A percentile compares a stretch with the other conserved stretches of the same genome.
phyloP scores from a whole-genome alignment of 2,797 vertebrate genomes.

The Hoplostethus atlanticus region DNA sequence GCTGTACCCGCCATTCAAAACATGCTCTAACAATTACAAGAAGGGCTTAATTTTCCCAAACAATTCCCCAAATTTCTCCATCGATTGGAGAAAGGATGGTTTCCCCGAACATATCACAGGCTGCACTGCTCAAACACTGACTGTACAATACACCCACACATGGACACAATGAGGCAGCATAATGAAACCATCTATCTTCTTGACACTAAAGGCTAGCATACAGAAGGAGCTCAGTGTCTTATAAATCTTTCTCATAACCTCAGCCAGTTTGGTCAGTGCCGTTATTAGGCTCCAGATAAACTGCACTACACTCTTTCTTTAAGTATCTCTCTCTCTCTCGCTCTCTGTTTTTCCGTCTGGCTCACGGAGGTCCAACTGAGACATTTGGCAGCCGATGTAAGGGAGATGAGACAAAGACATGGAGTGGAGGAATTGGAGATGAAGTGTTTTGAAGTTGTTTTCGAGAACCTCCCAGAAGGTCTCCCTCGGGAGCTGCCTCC shows the following conservation, averaged over 20 bases:
- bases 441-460: conserved; percentile 57
- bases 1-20: conserved; percentile 29
- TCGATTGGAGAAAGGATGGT: conserved; percentile 20
- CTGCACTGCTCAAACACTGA: conserved; percentile 36
- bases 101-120: conserved; percentile 27
- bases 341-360: conserved; percentile 32
- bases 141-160: conserved; percentile 52
- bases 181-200: conserved; percentile 74
- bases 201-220: conserved; percentile 66
- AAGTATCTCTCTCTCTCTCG: neutral
- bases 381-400: conserved; percentile 68
- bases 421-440: conserved; percentile 39
- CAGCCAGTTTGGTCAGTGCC: conserved; percentile 35
- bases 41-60: conserved; percentile 50
- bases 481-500: conserved; percentile 49
- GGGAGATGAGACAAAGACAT: conserved; percentile 63
- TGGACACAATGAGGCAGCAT: conserved; percentile 64
- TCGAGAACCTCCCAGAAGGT: conserved; percentile 54
- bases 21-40: conserved; percentile 40
- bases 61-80: conserved; percentile 4
- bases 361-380: conserved; percentile 49
- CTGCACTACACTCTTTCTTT: conserved; percentile 21
- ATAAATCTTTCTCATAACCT: conserved; percentile 66
- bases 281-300: conserved; percentile 47
- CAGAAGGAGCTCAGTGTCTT: conserved; percentile 70